Percentiles rank a stretch among this genome's conserved stretches.
Conservation (phyloP, 2,113 vertebrate species). For the Phoxinus phoxinus region DNA sequence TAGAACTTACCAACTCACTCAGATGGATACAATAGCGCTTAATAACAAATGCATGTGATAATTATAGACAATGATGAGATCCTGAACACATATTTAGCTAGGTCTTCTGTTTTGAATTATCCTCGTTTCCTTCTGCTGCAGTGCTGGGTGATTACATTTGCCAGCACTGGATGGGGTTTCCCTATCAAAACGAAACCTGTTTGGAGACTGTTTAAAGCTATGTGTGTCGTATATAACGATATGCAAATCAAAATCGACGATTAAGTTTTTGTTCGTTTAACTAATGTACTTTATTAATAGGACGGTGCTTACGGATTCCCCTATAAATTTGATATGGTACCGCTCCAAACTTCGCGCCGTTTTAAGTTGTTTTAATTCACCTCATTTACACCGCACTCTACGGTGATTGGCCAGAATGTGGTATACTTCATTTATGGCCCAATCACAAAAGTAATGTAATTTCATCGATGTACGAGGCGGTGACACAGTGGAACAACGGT, state of each 20-base stretch:
- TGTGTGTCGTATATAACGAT: background rate
- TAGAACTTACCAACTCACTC: background rate
- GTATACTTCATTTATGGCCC: background rate
- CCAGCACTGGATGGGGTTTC: background rate
- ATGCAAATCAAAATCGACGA: background rate
- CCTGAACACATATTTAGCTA: background rate
- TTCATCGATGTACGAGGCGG: background rate
- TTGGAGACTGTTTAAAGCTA: background rate
- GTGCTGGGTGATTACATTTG: background rate
- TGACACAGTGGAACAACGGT: background rate
- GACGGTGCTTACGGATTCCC: background rate
- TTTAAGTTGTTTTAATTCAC: background rate
- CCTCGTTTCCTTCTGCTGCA: background rate
- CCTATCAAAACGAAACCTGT: background rate
- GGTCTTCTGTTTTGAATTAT: background rate
- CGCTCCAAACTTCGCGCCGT: slow-evolving; percentile 33
- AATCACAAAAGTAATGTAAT: background rate
- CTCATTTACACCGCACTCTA: background rate
- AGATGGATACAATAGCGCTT: background rate
- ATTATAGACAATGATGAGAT: background rate
- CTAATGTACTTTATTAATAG: background rate
- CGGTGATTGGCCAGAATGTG: slow-evolving; percentile 17
- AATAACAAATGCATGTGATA: background rate
- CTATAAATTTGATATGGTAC: slow-evolving; percentile 29
- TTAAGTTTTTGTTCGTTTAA: background rate